phyloP scores from a whole-genome alignment of 2,888 invertebrate genomes.

The Lasioglossum lativentre region DNA sequence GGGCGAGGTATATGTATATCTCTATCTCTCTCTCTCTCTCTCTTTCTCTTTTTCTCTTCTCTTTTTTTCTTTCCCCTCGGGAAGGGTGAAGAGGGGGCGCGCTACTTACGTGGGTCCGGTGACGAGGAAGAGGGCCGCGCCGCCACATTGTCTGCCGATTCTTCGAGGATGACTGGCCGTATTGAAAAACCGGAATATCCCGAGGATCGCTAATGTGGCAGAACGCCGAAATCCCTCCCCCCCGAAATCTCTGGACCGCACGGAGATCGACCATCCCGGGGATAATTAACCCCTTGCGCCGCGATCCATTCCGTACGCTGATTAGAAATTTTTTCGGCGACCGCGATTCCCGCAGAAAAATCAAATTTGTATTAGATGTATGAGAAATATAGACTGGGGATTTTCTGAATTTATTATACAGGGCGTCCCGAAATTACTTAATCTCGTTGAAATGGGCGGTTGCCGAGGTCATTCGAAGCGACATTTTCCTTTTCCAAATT shows the following conservation, averaged over 20 bases:
- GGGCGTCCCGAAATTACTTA: too few species aligned
- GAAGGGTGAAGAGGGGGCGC: conserved; percentile 68
- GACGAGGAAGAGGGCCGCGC: conserved; percentile 68
- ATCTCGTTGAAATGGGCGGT: too few species aligned
- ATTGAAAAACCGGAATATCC: conserved; percentile 77
- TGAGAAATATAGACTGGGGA: too few species aligned
- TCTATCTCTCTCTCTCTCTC: conserved; percentile 8
- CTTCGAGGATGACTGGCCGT: conserved; percentile 82
- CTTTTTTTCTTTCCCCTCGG: background rate
- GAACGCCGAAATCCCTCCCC: conserved; percentile 79
- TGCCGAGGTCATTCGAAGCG: too few species aligned
- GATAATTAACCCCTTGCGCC: conserved; percentile 1
- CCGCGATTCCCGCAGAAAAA: background rate
- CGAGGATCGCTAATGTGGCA: conserved; percentile 78
- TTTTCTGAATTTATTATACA: background rate
- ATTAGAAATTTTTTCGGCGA: background rate
- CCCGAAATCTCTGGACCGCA: conserved; percentile 64
- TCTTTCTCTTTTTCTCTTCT: background rate
- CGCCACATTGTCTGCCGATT: conserved; percentile 83
- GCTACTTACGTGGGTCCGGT: conserved; percentile 71
- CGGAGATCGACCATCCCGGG: background rate
- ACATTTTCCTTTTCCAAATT: too few species aligned
- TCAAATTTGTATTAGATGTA: background rate
- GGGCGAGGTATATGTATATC: conserved; percentile 46
- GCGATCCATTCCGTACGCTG: conserved; percentile 2